Conservation (phyloP, 2,113 vertebrate species). For the Ursus arctos region DNA sequence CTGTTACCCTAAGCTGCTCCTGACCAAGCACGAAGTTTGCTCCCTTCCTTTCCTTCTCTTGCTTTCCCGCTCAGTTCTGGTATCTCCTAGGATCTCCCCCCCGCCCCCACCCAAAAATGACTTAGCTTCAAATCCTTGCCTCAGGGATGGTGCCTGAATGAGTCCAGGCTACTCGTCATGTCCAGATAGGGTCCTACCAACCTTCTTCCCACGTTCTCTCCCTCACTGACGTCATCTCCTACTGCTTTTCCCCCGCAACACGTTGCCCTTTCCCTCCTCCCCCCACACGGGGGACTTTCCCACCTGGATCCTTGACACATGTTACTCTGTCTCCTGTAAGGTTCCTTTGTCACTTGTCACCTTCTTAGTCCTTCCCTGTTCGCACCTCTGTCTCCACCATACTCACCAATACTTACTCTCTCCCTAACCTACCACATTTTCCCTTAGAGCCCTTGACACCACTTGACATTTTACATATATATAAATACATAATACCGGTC, state of each 20-base stretch:
- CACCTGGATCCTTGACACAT: background rate
- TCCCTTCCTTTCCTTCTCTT: background rate
- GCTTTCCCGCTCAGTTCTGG: rapidly evolving
- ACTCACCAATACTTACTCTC: background rate
- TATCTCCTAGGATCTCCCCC: background rate
- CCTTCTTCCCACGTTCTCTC: background rate
- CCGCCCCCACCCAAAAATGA: no score
- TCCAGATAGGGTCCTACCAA: background rate
- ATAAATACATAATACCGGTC: background rate
- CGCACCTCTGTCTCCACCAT: rapidly evolving
- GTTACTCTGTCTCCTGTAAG: background rate
- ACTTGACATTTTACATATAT: background rate
- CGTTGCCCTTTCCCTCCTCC: background rate
- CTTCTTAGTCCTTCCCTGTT: background rate
- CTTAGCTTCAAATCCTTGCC: background rate
- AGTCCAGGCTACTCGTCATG: background rate
- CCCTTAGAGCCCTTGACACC: background rate
- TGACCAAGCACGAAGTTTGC: background rate
- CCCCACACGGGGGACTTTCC: background rate
- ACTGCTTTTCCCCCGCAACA: background rate
- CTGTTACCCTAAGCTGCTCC: background rate
- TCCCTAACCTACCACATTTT: background rate
- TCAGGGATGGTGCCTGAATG: background rate
- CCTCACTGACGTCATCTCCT: background rate
- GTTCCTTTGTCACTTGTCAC: background rate